phyloP scores from a whole-genome alignment of 2,113 vertebrate genomes.

The Callopanchax toddi region DNA sequence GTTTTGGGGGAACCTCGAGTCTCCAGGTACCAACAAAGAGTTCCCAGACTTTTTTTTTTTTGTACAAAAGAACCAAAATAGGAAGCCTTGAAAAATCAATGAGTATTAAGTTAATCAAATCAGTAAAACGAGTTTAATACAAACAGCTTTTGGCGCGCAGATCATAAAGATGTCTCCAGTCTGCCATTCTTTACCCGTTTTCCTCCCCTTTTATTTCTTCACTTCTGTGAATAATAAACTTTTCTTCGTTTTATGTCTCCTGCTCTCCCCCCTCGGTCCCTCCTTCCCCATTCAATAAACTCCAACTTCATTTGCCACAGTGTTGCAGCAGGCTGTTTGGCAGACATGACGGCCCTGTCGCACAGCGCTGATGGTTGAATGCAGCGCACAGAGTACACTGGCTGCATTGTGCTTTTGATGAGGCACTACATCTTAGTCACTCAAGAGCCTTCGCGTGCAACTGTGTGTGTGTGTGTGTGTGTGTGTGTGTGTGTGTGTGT shows the following conservation, averaged over 20 bases:
- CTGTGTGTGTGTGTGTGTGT: slow-evolving; percentile 18
- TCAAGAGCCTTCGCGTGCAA: slow-evolving; percentile 40
- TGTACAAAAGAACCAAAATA: too few relatives aligned
- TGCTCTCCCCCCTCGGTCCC: slow-evolving; percentile 28
- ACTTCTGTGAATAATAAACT: slow-evolving; percentile 42
- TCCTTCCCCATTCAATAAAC: slow-evolving; percentile 60
- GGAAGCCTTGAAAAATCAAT: background rate
- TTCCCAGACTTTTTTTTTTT: too few relatives aligned
- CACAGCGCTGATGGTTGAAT: slow-evolving; percentile 54
- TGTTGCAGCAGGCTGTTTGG: slow-evolving; percentile 66
- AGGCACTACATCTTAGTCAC: slow-evolving; percentile 63
- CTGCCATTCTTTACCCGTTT: slow-evolving; percentile 8
- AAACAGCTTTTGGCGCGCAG: too few relatives aligned
- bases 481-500: background rate
- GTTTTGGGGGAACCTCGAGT: too few relatives aligned
- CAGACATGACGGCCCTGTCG: slow-evolving; percentile 53
- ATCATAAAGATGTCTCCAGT: background rate
- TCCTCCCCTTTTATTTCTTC: slow-evolving; percentile 14
- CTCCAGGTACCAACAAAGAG: too few relatives aligned
- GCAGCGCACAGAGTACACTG: slow-evolving; percentile 57
- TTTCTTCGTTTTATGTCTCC: slow-evolving; percentile 40
- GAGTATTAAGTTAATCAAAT: background rate
- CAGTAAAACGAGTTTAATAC: background rate
- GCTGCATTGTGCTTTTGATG: slow-evolving; percentile 70
- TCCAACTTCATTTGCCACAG: slow-evolving; percentile 61